Evolutionary conservation across 2,797 vertebrate species (phyloP), one percentile per base, ranked within the genome.

Genomic region (Acanthis flammea): DNA sequence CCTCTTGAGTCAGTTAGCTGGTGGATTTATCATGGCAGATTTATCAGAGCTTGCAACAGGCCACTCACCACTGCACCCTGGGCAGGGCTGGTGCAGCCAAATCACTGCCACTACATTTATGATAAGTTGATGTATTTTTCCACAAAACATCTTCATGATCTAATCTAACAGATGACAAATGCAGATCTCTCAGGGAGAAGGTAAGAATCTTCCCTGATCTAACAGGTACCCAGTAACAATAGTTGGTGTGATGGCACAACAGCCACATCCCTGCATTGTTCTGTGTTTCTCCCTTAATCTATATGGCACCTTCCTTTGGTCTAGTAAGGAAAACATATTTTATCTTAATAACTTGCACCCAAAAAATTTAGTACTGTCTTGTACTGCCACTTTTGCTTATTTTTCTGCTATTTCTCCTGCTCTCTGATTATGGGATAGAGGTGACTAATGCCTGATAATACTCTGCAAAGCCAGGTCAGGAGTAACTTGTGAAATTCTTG

Each of bases 31-130:
- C 30, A 31, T 0, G 1, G 8, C 6, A 67, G 44, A 45, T 35
- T 14, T 50, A 39, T 31, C 53, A 77, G 31, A 53, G 61, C 12
- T 53, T 82, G 60, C 44, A 72, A n/a, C 3, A 73, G 14, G 24
- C 10, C 0, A 2, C 27, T 88, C 53, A 72, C 14, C 24, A 17
- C 47, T 14, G 25, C 0, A 0, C 12, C 19, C 44, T 23, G 11
- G 44, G 45, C 71, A 51, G 16, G 19, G 30, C 19, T 30, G 31
- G 3, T 17, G 15, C 57, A 77, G 55, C 23, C 78, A 91, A 61
- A 41, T 63, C 25, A 55, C 67, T 25, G 21, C 35, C 27, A 53
- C 48, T 35, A 60, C 39, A 74, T 54, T 44, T 58, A 50, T 62
- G 51, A 51, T 37, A 74, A 35, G 39, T 19, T 87, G 28, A 75